Percentiles rank a stretch among this genome's conserved stretches.
These are phyloP conservation scores for Spodoptera litura DNA, from an alignment of 1,140 invertebrate genomes.

Conservation along the genomic window DNA sequence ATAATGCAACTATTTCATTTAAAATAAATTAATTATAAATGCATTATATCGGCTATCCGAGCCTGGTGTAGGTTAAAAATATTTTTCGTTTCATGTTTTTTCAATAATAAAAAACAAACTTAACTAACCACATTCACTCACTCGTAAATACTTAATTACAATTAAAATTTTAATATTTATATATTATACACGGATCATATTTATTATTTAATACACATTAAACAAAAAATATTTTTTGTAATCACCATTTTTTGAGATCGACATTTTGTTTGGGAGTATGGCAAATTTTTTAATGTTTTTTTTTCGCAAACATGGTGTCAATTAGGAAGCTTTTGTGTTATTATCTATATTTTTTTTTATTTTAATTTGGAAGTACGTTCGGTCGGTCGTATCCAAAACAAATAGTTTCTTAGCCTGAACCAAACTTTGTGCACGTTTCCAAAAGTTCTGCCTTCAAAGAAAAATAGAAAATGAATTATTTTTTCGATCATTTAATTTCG, in stretches of 20 bases:
- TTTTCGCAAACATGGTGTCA: conserved; percentile 45
- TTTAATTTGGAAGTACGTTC: conserved; percentile 45
- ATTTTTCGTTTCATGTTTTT: conserved; percentile 3
- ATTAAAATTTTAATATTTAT: conserved; percentile 38
- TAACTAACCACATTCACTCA: neutral
- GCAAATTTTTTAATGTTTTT: conserved; percentile 20
- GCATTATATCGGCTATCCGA: neutral
- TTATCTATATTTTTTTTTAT: conserved; percentile 28
- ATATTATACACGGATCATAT: neutral
- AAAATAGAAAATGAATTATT: neutral
- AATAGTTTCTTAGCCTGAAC: conserved; percentile 7
- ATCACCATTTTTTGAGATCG: conserved; percentile 6
- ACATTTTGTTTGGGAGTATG: conserved; percentile 15
- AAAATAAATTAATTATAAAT: conserved; percentile 15
- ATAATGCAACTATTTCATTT: conserved; percentile 7
- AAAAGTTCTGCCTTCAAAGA: conserved; percentile 14
- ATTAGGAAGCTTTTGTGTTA: conserved; percentile 48
- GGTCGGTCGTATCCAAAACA: conserved; percentile 3
- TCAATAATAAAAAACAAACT: conserved; percentile 3
- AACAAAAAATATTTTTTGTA: conserved; percentile 28
- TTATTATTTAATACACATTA: neutral
- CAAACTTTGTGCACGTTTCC: conserved; percentile 31
- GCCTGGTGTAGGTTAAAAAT: neutral
- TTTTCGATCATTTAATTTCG: too few species aligned
- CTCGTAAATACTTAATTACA: conserved; percentile 15